These are phyloP conservation scores for Callimorpha dominula DNA, from an alignment of 2,888 invertebrate species.

Conservation along the genomic window DNA sequence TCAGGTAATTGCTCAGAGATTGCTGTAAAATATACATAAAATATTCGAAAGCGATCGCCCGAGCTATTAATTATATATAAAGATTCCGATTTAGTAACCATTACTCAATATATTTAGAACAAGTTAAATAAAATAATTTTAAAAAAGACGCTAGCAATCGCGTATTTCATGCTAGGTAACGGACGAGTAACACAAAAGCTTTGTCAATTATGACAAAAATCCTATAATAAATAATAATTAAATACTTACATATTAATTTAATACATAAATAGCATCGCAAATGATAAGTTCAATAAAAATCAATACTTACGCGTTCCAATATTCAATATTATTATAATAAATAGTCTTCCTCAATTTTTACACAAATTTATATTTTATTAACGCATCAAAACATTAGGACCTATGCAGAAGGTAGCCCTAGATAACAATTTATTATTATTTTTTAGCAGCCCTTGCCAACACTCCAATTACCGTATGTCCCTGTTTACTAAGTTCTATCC, in stretches of 20 bases:
- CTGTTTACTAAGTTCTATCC: neutral
- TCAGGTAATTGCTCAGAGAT: too few relatives aligned
- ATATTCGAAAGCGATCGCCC: too few relatives aligned
- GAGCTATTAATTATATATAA: too few relatives aligned
- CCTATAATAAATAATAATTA: too few relatives aligned
- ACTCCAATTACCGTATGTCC: neutral
- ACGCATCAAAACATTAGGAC: neutral
- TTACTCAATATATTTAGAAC: too few relatives aligned
- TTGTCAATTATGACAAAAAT: too few relatives aligned
- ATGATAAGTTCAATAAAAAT: neutral
- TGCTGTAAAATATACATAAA: too few relatives aligned
- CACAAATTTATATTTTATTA: neutral
- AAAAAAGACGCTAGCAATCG: too few relatives aligned
- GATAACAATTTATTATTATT: neutral
- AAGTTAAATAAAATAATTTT: too few relatives aligned
- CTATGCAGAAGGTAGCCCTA: neutral
- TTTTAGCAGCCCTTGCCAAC: neutral
- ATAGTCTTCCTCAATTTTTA: neutral
- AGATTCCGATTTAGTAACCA: too few relatives aligned
- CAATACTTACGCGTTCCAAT: conserved; percentile 17
- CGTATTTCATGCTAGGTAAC: too few relatives aligned
- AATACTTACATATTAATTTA: neutral
- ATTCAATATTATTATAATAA: neutral
- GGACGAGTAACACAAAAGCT: too few relatives aligned
- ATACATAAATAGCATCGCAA: neutral